Evolutionary conservation across 2,888 invertebrate genomes (phyloP).

Genomic region (Euspilapteryx auroguttella): DNA sequence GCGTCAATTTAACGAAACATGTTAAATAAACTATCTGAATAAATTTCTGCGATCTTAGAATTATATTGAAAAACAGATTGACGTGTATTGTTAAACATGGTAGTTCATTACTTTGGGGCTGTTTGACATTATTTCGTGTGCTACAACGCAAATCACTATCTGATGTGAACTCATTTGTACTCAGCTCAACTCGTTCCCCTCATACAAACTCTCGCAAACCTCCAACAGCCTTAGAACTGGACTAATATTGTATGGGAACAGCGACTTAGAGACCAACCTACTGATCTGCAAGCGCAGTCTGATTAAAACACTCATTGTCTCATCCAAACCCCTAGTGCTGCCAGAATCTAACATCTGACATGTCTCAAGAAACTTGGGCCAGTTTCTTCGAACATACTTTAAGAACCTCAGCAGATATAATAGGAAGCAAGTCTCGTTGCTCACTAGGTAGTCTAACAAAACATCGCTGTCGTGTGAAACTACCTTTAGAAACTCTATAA

Average conservation of each 20-base stretch:
- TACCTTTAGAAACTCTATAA: constrained; percentile 82
- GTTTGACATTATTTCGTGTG: too few species aligned
- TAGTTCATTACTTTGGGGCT: too few species aligned
- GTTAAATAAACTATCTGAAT: too few species aligned
- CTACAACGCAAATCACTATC: too few species aligned
- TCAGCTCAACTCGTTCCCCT: constrained; percentile 81
- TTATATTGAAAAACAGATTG: too few species aligned
- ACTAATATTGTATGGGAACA: constrained; percentile 89
- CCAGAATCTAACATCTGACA: constrained; percentile 67
- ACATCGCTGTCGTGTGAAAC: constrained; percentile 82
- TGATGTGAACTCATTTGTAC: too few species aligned
- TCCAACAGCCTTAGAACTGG: constrained; percentile 82
- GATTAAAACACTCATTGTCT: constrained; percentile 83
- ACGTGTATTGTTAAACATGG: too few species aligned
- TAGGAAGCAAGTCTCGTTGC: constrained; percentile 89
- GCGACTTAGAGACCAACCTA: constrained; percentile 76
- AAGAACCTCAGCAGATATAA: constrained; percentile 81
- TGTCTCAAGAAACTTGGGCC: constrained; percentile 79
- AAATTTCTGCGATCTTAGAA: too few species aligned
- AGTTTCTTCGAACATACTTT: constrained; percentile 81
- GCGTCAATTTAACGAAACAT: too few species aligned
- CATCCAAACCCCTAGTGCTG: constrained; percentile 66
- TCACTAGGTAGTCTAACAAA: constrained; percentile 81
- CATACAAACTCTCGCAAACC: constrained; percentile 82
- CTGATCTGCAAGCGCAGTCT: constrained; percentile 79